phyloP scores from a whole-genome alignment of 2,797 vertebrate genomes.

The Falco columbarius region DNA sequence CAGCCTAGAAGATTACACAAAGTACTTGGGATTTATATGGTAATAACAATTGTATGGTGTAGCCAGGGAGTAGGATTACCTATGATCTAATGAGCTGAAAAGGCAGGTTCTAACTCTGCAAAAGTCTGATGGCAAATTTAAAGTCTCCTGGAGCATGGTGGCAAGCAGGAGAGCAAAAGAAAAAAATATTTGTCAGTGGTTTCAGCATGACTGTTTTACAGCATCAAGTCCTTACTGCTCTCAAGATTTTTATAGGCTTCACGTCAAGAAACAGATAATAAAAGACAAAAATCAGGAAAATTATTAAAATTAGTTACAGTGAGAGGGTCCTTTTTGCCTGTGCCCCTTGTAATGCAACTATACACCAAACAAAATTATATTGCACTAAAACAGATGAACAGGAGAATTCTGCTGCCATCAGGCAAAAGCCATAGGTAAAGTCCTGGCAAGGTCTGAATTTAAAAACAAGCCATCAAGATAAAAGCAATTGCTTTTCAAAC shows the following conservation, averaged over 20 bases:
- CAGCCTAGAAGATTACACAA: neutral
- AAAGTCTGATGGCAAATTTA: neutral
- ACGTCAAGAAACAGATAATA: neutral
- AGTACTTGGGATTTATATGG: neutral
- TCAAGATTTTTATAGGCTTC: neutral
- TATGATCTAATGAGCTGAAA: neutral
- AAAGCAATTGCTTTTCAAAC: constrained; percentile 20
- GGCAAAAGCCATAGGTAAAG: neutral
- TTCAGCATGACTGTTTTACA: neutral
- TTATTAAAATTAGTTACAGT: neutral
- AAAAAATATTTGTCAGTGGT: neutral
- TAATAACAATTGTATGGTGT: neutral
- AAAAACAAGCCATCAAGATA: constrained; percentile 6
- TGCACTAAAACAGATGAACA: neutral
- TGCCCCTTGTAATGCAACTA: neutral
- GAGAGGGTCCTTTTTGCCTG: neutral
- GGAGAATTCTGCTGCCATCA: neutral
- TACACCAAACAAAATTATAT: neutral
- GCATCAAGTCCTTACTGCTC: neutral
- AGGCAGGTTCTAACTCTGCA: neutral
- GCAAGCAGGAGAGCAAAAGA: neutral
- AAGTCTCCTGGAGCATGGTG: neutral
- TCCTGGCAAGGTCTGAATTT: neutral
- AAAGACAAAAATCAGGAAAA: neutral
- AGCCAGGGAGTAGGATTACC: neutral